Evolutionary conservation across 2,113 vertebrate genomes (phyloP).

Genomic region (Motacilla alba): DNA sequence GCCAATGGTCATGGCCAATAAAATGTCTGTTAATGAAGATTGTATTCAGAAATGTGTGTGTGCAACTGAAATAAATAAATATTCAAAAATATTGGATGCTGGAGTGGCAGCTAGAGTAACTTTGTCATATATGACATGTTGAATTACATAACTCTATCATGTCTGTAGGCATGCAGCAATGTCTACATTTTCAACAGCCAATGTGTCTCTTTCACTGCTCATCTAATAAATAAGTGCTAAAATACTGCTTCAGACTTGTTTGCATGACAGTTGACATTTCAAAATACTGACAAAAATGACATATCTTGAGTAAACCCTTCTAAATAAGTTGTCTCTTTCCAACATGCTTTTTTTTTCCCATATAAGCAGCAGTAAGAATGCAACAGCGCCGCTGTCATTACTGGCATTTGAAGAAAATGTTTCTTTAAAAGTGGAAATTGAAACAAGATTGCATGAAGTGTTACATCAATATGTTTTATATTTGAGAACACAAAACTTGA

Average conservation of each 20-base stretch:
- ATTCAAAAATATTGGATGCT: neutral
- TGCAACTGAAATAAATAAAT: neutral
- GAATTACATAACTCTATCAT: neutral
- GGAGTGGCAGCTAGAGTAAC: neutral
- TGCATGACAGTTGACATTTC: conserved; percentile 10
- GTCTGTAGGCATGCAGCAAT: neutral
- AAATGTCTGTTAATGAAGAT: neutral
- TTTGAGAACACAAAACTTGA: neutral
- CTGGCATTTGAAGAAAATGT: neutral
- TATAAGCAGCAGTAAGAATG: neutral
- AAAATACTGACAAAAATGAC: conserved; percentile 18
- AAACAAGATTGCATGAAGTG: neutral
- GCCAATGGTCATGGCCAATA: neutral
- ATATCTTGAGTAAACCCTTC: neutral
- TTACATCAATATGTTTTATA: neutral
- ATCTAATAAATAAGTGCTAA: conserved; percentile 7
- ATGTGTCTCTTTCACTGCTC: neutral
- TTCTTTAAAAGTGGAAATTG: neutral
- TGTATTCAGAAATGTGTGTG: neutral
- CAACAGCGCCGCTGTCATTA: neutral
- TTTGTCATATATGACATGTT: neutral
- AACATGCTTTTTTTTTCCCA: neutral
- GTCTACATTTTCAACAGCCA: neutral
- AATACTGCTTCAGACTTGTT: neutral
- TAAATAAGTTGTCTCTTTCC: neutral